Base-by-base conservation (phyloP, 2,113 vertebrate genomes). In the Aspiorhynchus laticeps region DNA sequence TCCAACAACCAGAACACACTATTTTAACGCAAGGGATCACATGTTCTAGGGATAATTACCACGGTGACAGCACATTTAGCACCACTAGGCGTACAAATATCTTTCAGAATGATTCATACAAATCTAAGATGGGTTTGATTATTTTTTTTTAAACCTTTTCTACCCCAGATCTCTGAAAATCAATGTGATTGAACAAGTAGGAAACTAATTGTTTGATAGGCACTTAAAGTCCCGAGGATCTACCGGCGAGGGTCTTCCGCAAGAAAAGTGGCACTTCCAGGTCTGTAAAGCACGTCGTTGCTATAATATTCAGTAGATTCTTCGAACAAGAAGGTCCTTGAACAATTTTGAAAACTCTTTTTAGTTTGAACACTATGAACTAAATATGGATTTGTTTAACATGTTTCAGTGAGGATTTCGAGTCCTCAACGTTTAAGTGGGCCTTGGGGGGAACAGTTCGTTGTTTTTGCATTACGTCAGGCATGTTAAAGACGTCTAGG, bases 11-110 rank as follows among this genome's bases (percentile, higher is more conserved):
- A 73, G 77, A 77, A 51, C 46, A 59, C 65, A 41, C 51, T 28
- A 53, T 75, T 76, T 41, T 28, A 82, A 94, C 95, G 93, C 94
- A 95, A 94, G 87, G 63, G 63, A 80, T 88, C 87, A 80, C 80
- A 85, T 85, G 69, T 74, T 88, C 38, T 51, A 73, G 77, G 87
- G 83, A 88, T 71, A 46, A 78, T 74, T 85, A 74, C 87, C 83
- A 77, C 12, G 43, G 63, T 48, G 65, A 51, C 51, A 17, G 80
- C 71, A 61, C 41, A 61, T 31, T 51, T 87, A 87, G 86, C 86
- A 87, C 80, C 86, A 75, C 73, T 76, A 61, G 51, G 31, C 67
- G 7, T 38, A 80, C 31, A 48, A 28, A 17, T 33, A 79, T 79
- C 43, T 82, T 43, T 67, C 59, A 31, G 80, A 65, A 81, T n/a